Evolutionary conservation across 2,797 vertebrate genomes (phyloP).

Genomic region (Coranthus polyacanthus): DNA sequence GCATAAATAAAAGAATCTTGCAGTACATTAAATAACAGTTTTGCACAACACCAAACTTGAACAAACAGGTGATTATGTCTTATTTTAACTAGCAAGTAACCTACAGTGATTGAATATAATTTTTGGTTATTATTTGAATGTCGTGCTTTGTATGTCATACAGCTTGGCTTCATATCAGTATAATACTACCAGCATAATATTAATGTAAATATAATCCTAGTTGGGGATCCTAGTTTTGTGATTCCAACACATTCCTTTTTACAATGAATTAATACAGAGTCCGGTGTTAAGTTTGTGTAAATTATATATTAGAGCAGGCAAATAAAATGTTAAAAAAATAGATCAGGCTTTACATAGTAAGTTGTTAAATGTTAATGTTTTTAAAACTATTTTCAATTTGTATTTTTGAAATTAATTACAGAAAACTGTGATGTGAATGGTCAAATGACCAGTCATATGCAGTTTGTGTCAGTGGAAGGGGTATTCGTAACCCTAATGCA

Average conservation of each 20-base stretch:
- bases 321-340: neutral
- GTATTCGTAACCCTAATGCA: slow-evolving; percentile 56
- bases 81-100: too few relatives aligned
- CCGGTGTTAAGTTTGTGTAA: neutral
- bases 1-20: slow-evolving; percentile 14
- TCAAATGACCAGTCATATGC: slow-evolving; percentile 13
- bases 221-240: neutral
- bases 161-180: slow-evolving; percentile 1
- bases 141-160: slow-evolving; percentile 7
- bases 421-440: neutral
- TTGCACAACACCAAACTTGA: slow-evolving; percentile 35
- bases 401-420: too few relatives aligned
- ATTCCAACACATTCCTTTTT: neutral
- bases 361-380: neutral
- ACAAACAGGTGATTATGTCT: slow-evolving; percentile 9
- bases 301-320: neutral
- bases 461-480: slow-evolving; percentile 18
- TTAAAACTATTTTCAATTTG: neutral
- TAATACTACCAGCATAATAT: neutral
- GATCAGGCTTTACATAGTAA: neutral
- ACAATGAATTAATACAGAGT: neutral
- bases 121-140: too few relatives aligned
- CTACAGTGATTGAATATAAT: slow-evolving; percentile 3
- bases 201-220: neutral
- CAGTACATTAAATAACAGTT: slow-evolving; percentile 28